These are phyloP conservation scores for Aspidapion aeneum DNA, from an alignment of 2,888 invertebrate genomes.

Conservation along the genomic window DNA sequence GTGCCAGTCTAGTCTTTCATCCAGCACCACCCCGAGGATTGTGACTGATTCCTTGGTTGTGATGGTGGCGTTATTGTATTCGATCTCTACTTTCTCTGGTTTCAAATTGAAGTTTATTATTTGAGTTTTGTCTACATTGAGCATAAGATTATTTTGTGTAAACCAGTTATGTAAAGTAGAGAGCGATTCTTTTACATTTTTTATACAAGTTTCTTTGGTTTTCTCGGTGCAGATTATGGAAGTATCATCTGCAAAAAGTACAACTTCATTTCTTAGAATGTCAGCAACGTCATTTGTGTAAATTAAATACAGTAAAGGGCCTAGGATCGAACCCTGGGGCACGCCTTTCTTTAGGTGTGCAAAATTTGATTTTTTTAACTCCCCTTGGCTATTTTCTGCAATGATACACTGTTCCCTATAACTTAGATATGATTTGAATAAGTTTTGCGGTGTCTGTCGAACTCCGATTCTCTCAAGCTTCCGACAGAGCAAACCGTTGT, in stretches of 20 bases:
- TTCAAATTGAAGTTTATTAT: not conserved
- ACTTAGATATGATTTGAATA: not conserved
- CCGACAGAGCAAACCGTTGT: not conserved
- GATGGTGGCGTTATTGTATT: not conserved
- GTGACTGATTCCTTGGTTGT: not conserved
- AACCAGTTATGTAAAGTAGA: not conserved
- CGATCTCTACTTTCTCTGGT: not conserved
- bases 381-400: not conserved
- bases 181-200: no score
- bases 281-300: not conserved
- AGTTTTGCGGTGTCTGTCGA: not conserved
- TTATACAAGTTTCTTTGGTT: no score
- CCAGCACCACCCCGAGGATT: not conserved
- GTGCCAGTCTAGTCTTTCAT: not conserved
- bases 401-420: not conserved
- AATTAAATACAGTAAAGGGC: not conserved
- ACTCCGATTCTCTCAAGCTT: not conserved
- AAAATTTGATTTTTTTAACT: not conserved
- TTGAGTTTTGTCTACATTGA: constrained; percentile 3
- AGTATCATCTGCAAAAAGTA: no score
- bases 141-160: not conserved
- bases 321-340: not conserved
- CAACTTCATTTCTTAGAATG: not conserved
- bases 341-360: not conserved
- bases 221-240: no score